Conservation (phyloP, 2,797 vertebrate genomes). For the Salarias fasciatus region DNA sequence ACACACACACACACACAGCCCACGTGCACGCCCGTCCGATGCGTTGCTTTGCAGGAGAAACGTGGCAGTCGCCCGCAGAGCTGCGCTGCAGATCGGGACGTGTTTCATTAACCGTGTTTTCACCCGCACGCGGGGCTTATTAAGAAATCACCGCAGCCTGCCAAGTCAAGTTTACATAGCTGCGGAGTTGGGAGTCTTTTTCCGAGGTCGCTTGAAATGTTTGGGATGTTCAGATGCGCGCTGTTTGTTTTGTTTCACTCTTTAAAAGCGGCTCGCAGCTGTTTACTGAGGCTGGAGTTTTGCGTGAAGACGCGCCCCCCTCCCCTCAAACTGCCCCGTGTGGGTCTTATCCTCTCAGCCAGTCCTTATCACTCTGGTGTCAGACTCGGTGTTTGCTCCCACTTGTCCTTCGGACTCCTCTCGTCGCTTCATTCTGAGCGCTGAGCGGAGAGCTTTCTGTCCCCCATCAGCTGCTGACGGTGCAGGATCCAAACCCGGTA, state of each 20-base stretch:
- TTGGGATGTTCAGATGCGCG: too few relatives aligned
- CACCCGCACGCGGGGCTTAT: constrained; percentile 2
- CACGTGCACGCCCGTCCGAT: too few relatives aligned
- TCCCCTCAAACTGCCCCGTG: background rate
- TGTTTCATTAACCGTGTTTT: constrained; percentile 17
- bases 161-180: constrained; percentile 25
- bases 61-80: constrained; percentile 76
- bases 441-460: too few relatives aligned
- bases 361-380: constrained; percentile 61
- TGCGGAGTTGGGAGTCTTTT: too few relatives aligned
- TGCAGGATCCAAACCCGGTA: constrained; percentile 55
- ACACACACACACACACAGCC: background rate
- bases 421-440: background rate
- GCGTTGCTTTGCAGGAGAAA: constrained; percentile 56
- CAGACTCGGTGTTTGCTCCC: constrained; percentile 51
- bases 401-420: constrained; percentile 25
- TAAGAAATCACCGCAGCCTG: constrained; percentile 15
- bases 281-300: constrained; percentile 15
- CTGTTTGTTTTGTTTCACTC: background rate
- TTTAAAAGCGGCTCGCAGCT: constrained; percentile 3
- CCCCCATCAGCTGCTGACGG: constrained; percentile 69
- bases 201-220: too few relatives aligned
- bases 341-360: constrained; percentile 44
- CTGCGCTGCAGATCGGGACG: constrained; percentile 52
- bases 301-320: constrained; percentile 26